phyloP scores from a whole-genome alignment of 23 tunicate species.

The Oikopleura vanhoeffeni region DNA sequence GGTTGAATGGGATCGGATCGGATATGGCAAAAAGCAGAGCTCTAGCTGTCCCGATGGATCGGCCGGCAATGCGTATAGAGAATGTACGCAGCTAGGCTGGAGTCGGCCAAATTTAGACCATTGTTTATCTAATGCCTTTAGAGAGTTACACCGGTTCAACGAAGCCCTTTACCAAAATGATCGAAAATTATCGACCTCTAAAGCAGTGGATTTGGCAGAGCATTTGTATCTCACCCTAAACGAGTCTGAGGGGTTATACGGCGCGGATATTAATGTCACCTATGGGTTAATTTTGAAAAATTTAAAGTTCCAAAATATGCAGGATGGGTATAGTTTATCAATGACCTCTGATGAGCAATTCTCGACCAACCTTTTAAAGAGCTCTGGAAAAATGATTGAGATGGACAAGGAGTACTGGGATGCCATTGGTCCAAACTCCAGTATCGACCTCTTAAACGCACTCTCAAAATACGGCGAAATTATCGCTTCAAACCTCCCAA shows the following conservation, averaged over 20 bases:
- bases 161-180: not conserved
- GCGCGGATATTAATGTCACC: not conserved
- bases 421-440: not conserved
- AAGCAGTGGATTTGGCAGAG: not conserved
- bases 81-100: conserved; percentile 7
- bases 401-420: not conserved
- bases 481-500: not conserved
- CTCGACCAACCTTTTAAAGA: not conserved
- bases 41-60: not conserved
- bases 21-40: not conserved
- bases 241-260: not conserved
- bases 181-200: not conserved
- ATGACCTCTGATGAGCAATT: not conserved
- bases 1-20: not conserved
- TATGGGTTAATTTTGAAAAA: not conserved
- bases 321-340: not conserved
- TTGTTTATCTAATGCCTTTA: not conserved
- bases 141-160: not conserved
- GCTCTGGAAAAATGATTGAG: not conserved
- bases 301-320: not conserved
- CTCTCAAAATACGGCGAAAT: not conserved
- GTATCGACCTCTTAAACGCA: not conserved
- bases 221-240: not conserved
- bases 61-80: not conserved
- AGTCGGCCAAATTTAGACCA: not conserved